Base-by-base conservation (phyloP, 2,888 invertebrate genomes). In the Ceramica pisi region DNA sequence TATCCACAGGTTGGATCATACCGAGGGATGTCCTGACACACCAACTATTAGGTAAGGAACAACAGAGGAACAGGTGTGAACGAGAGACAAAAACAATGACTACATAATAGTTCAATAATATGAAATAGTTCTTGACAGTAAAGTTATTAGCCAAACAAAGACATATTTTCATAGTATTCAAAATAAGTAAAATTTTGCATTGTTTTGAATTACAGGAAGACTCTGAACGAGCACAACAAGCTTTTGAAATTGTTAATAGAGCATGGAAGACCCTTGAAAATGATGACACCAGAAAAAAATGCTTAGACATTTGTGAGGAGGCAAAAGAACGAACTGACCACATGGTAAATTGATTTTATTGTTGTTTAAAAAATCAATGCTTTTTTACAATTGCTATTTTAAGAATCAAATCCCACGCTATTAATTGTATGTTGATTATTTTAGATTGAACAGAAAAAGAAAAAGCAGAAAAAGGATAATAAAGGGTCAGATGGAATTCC, bases 181-280 rank as follows among this genome's bases (percentile, higher is more conserved):
- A 31, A 60, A 48, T 44, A 56, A 64, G 35, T 81, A 63, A 77
- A n/a, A 70, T 51, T 19, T 44, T 50, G n/a, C 68, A 23, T 72
- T 5, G 56, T 87, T 84, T 91, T 89, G 68, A 75, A 76, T 95
- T 95, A 7, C 98, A 98, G 95, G 99, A 99, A 95, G 99, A 99
- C 92, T 96, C 97, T 41, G 99, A 99, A 71, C 97, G 99, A 91
- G 99, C 99, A 2, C 99, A 99, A 92, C 97, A 98, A 90, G 98
- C 98, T 57, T 98, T 98, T 92, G 98, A 98, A 95, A 98, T 99
- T 90, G 97, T 99, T 62, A 99, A 99, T 92, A 98, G 98, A 91
- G 98, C 99, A 1, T 99, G 98, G 98, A 99, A 99, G 95, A 98
- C 98, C 2, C 94, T 99, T 88, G 99, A 99, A 94, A 98, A 98